A percentile compares a stretch with the other conserved stretches of the same genome.
phyloP scores from a whole-genome alignment of 2,113 vertebrate genomes.

The Erpornis zantholeuca region DNA sequence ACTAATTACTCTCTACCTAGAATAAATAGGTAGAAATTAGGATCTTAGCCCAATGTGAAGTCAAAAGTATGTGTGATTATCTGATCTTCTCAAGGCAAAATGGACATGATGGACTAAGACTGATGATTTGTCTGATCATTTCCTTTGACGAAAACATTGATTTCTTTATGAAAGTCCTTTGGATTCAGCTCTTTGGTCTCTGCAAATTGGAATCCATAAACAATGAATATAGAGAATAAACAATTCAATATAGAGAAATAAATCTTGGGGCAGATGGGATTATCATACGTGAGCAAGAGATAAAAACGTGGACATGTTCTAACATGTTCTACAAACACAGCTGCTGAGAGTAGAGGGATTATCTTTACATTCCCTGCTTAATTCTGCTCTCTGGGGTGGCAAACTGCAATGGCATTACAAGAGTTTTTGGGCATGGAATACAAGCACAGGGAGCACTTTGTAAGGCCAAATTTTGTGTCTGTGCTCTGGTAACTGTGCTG shows the following conservation, averaged over 20 bases:
- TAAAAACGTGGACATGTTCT: not conserved
- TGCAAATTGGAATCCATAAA: not conserved
- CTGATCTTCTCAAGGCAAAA: not conserved
- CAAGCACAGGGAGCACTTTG: not conserved
- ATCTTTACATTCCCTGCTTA: not conserved
- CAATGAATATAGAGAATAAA: not conserved
- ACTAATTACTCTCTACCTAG: not conserved
- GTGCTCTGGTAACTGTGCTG: not conserved
- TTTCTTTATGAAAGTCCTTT: not conserved
- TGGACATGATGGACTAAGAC: not conserved
- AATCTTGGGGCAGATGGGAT: not conserved
- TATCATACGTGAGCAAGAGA: not conserved
- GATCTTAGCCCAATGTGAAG: not conserved
- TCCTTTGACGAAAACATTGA: not conserved
- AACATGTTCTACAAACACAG: not conserved
- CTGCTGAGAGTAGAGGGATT: not conserved
- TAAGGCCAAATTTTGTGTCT: not conserved
- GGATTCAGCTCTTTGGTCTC: not conserved
- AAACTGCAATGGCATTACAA: not conserved
- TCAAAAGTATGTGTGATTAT: not conserved
- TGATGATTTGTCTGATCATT: not conserved
- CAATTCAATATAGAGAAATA: not conserved
- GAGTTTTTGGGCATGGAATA: not conserved
- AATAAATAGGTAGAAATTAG: not conserved
- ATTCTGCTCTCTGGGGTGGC: not conserved